Conservation (phyloP, 2,888 invertebrate genomes). For the Ecliptopera silaceata region DNA sequence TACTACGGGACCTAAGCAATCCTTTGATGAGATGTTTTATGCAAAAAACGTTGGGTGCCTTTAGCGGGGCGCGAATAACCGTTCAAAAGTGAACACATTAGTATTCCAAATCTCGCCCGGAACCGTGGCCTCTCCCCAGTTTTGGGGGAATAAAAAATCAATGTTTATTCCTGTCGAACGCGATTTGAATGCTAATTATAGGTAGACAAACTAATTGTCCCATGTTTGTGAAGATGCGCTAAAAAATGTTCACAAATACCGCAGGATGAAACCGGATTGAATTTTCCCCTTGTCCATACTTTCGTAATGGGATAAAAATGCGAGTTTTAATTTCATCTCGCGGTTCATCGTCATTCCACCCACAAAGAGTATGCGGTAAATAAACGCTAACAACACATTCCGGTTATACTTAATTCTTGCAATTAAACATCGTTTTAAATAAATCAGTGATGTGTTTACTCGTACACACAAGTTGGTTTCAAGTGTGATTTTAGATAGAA, state of each 20-base stretch:
- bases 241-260: conserved; percentile 49
- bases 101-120: conserved; percentile 72
- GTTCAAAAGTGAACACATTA: conserved; percentile 81
- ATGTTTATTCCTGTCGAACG: conserved; percentile 79
- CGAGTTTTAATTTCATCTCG: conserved; percentile 41
- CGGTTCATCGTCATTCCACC: conserved; percentile 25
- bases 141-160: conserved; percentile 82
- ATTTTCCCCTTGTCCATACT: conserved; percentile 46
- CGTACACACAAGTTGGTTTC: background rate
- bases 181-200: conserved; percentile 76
- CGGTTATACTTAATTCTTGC: conserved; percentile 1
- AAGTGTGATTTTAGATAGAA: conserved; percentile 33
- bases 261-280: conserved; percentile 46
- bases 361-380: conserved; percentile 17
- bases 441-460: background rate
- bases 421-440: conserved; percentile 15
- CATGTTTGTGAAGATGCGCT: conserved; percentile 66
- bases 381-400: conserved; percentile 22
- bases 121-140: conserved; percentile 65
- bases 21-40: conserved; percentile 84
- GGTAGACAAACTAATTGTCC: conserved; percentile 75
- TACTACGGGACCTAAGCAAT: conserved; percentile 77
- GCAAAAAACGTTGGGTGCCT: conserved; percentile 80
- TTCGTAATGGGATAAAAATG: conserved; percentile 42
- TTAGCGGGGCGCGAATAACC: conserved; percentile 79